These are phyloP conservation scores for Biston stratarius DNA, from an alignment of 2,888 invertebrate genomes.

Conservation along the genomic window DNA sequence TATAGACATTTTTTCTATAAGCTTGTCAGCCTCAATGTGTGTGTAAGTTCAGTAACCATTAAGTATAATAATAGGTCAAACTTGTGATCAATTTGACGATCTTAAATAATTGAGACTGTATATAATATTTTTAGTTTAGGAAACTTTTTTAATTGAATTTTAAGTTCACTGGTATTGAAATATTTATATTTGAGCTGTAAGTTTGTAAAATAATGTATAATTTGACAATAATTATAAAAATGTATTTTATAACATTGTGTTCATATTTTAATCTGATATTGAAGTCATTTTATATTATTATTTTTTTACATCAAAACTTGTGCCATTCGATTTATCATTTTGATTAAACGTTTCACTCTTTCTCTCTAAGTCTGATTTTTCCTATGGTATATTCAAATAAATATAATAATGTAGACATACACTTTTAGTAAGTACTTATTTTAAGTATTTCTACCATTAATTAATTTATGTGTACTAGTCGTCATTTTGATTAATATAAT, in stretches of 20 bases:
- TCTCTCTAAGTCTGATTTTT: slow-evolving; percentile 49
- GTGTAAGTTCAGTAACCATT: no score
- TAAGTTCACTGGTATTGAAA: slow-evolving; percentile 34
- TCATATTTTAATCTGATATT: slow-evolving; percentile 27
- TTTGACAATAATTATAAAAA: slow-evolving; percentile 33
- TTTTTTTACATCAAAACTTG: slow-evolving; percentile 28
- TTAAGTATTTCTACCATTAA: slow-evolving; percentile 45
- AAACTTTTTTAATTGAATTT: slow-evolving; percentile 12
- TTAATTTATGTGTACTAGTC: slow-evolving; percentile 55
- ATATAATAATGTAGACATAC: slow-evolving; percentile 25
- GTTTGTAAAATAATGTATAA: slow-evolving; percentile 43
- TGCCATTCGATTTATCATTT: slow-evolving; percentile 40
- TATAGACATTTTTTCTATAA: background rate
- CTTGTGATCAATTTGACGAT: slow-evolving; percentile 39
- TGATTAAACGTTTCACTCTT: slow-evolving; percentile 36
- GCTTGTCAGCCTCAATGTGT: background rate
- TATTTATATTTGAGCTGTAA: slow-evolving; percentile 39
- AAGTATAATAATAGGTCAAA: background rate
- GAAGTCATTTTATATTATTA: slow-evolving; percentile 27
- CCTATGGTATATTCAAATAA: slow-evolving; percentile 39
- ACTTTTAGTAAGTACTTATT: slow-evolving; percentile 19
- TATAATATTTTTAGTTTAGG: slow-evolving; percentile 44
- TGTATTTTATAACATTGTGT: slow-evolving; percentile 35
- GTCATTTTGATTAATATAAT: slow-evolving; percentile 45
- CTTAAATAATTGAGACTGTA: slow-evolving; percentile 63